phyloP scores from a whole-genome alignment of 2,888 invertebrate genomes.

The Thecophora atra region DNA sequence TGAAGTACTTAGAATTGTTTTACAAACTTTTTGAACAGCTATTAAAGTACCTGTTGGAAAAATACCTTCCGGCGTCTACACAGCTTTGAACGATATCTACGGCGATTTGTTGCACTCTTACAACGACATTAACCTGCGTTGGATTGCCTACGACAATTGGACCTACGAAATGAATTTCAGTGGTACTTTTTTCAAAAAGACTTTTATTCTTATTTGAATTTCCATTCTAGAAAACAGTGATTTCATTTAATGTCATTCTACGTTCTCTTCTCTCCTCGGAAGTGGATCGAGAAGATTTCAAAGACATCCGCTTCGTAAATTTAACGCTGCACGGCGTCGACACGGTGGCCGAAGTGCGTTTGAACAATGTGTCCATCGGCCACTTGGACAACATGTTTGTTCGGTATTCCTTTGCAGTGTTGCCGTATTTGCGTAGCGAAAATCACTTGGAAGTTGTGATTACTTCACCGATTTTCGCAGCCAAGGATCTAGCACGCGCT shows the following conservation, averaged over 20 bases:
- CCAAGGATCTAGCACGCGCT: slow-evolving; percentile 65
- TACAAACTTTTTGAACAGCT: too few species aligned
- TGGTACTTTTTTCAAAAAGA: too few species aligned
- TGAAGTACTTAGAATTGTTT: too few species aligned
- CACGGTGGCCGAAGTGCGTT: slow-evolving; percentile 77
- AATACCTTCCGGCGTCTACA: too few species aligned
- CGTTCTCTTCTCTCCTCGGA: slow-evolving; percentile 50
- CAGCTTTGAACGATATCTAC: too few species aligned
- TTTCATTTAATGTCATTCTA: slow-evolving; percentile 74
- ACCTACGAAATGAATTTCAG: too few species aligned
- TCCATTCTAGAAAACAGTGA: too few species aligned
- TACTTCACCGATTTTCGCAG: slow-evolving; percentile 74
- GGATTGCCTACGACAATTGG: slow-evolving; percentile 86
- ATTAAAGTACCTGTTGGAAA: too few species aligned
- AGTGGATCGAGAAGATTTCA: slow-evolving; percentile 52
- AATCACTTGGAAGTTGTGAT: slow-evolving; percentile 74
- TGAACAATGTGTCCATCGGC: slow-evolving; percentile 78
- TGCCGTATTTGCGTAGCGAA: slow-evolving; percentile 65
- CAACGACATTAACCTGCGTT: slow-evolving; percentile 83
- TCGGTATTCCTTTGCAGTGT: slow-evolving; percentile 79
- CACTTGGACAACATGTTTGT: slow-evolving; percentile 86
- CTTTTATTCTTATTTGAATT: too few species aligned
- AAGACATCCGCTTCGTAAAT: slow-evolving; percentile 54
- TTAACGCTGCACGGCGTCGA: slow-evolving; percentile 88
- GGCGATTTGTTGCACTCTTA: slow-evolving; percentile 69